These are phyloP conservation scores for Pristionchus mayeri DNA, from an alignment of 2,888 invertebrate species.

Conservation along the genomic window DNA sequence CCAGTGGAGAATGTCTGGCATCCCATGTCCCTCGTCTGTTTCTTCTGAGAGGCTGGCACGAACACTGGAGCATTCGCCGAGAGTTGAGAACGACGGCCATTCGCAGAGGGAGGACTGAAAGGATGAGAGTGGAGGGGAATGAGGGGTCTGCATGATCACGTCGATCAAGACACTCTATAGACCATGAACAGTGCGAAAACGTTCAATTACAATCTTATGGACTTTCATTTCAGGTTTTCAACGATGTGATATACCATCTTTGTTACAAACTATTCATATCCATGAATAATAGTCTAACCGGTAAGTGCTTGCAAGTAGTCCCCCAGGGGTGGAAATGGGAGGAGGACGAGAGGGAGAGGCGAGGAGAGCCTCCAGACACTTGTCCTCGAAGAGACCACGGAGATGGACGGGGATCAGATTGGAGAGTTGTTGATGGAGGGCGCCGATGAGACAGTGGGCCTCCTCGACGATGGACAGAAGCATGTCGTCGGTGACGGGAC, in stretches of 20 bases:
- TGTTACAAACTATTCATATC: too few species aligned
- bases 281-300: not conserved
- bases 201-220: too few species aligned
- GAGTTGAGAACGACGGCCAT: constrained; percentile 46
- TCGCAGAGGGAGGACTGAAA: constrained; percentile 39
- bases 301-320: constrained; percentile 20
- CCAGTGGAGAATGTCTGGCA: constrained; percentile 76
- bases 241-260: too few species aligned
- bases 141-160: too few species aligned
- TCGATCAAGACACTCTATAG: too few species aligned
- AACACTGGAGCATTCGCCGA: constrained; percentile 26
- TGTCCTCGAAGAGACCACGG: constrained; percentile 71
- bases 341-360: constrained; percentile 70
- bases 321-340: constrained; percentile 52
- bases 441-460: constrained; percentile 70
- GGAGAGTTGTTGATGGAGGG: constrained; percentile 70
- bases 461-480: constrained; percentile 72
- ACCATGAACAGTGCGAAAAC: too few species aligned
- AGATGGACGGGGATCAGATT: constrained; percentile 70
- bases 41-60: constrained; percentile 51
- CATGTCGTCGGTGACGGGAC: constrained; percentile 73
- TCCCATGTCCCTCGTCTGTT: constrained; percentile 69
- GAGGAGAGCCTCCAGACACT: constrained; percentile 67
- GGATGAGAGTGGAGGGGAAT: too few species aligned
- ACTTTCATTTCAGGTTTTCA: too few species aligned